A percentile compares a stretch with the other conserved stretches of the same genome.
Conservation (phyloP, 2,113 vertebrate species). For the Ammodytes marinus region DNA sequence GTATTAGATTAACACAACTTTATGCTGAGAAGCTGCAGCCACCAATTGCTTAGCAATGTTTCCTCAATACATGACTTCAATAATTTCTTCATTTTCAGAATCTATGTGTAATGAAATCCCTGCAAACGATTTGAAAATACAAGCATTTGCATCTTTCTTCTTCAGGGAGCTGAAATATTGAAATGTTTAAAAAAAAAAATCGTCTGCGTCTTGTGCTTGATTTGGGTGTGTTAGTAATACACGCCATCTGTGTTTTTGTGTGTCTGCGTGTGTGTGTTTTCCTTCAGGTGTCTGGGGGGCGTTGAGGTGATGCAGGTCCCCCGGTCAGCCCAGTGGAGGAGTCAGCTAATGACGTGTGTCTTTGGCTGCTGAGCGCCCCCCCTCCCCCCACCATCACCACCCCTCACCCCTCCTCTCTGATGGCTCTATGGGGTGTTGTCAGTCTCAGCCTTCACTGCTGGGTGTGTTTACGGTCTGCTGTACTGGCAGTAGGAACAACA, state of each 20-base stretch:
- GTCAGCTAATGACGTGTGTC: constrained; percentile 89
- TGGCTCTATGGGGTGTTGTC: constrained; percentile 98
- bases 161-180: neutral
- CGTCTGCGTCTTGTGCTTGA: neutral
- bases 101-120: neutral
- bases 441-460: constrained; percentile 97
- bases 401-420: constrained; percentile 86
- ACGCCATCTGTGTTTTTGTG: constrained; percentile 4
- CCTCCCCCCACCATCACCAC: constrained; percentile 77
- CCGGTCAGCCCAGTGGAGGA: constrained; percentile 90
- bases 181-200: neutral
- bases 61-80: neutral
- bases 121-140: neutral
- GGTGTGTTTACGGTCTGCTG: constrained; percentile 81
- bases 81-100: neutral
- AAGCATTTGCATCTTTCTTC: neutral
- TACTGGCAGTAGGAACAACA: constrained; percentile 79
- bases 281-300: constrained; percentile 88
- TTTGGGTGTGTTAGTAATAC: neutral
- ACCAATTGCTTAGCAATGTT: neutral
- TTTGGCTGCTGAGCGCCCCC: constrained; percentile 74
- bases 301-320: constrained; percentile 93
- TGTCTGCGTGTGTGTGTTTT: constrained; percentile 37
- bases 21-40: neutral
- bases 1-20: no score